A percentile compares a stretch with the other conserved stretches of the same genome.
Evolutionary conservation across 1,140 invertebrate species (phyloP).

Genomic region (Euglossa dilemma): DNA sequence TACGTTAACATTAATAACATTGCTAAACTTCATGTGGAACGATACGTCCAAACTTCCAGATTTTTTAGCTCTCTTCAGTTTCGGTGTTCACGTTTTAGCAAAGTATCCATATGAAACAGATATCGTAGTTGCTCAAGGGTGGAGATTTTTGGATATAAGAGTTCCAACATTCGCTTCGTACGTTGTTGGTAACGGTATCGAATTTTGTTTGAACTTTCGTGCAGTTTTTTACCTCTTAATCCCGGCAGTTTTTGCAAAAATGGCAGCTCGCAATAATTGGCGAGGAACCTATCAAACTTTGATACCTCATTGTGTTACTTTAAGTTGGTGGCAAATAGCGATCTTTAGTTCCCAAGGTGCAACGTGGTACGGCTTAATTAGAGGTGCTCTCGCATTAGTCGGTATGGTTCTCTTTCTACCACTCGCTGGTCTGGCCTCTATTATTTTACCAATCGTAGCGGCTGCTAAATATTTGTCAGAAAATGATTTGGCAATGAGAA

Average conservation of each 20-base stretch:
- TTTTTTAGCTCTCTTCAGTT: constrained; percentile 88
- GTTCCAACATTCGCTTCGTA: constrained; percentile 92
- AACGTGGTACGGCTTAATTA: constrained; percentile 90
- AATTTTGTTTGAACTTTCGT: constrained; percentile 92
- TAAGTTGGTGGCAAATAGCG: constrained; percentile 93
- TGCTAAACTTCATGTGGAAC: constrained; percentile 87
- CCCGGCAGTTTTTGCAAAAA: constrained; percentile 87
- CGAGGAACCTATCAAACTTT: constrained; percentile 89
- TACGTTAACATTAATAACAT: constrained; percentile 87
- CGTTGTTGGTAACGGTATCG: constrained; percentile 90
- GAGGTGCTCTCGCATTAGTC: constrained; percentile 89
- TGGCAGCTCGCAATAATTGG: constrained; percentile 89
- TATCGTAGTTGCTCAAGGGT: constrained; percentile 89
- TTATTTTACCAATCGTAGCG: constrained; percentile 88
- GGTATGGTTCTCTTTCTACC: constrained; percentile 90
- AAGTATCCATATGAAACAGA: constrained; percentile 93
- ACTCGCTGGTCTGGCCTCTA: constrained; percentile 88
- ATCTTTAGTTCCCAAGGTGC: constrained; percentile 90
- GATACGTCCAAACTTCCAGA: constrained; percentile 85
- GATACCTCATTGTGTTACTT: constrained; percentile 92
- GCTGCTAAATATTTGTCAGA: constrained; percentile 87
- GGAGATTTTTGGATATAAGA: constrained; percentile 90
- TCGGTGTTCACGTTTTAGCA: constrained; percentile 90
- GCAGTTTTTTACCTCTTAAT: constrained; percentile 90
- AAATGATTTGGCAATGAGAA: constrained; percentile 85